Base-by-base conservation (phyloP, 2,797 vertebrate species). In the Tadarida brasiliensis region DNA sequence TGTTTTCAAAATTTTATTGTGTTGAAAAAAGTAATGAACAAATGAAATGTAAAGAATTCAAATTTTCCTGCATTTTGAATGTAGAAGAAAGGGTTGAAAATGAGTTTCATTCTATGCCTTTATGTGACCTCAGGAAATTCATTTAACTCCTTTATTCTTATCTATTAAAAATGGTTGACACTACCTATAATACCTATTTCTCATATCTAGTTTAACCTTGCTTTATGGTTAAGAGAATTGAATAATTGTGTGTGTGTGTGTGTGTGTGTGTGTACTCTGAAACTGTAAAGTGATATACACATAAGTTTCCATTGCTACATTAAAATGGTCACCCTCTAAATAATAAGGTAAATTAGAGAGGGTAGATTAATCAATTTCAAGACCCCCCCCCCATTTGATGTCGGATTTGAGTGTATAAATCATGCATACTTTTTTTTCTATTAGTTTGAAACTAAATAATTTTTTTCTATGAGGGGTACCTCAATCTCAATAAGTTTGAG, bases 1-100 rank as follows among this genome's bases (percentile, higher is more conserved):
- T 63, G 28, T 74, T 33, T 96, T 88, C 44, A 90, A 33, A 49
- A 63, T 87, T 94, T 70, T 82, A 44, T 63, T 84, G 49, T 10
- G 15, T n/a, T 24, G 63, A 86, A 76, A 28, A 87, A 70, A 39
- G 20, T 19, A 94, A 20, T 54, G 17, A 73, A 35, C 2, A 81
- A 88, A 94, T 56, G 44, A 90, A 71, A 81, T 71, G 0, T 59
- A 87, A 68, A 85, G 5, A 96, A 90, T 59, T 78, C 73, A 86
- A 94, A 76, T 28, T 67, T 82, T 57, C 11, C 54, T 95, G 0
- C 44, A 77, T 61, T 77, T 83, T 68, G 35, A 84, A 92, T 65
- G 22, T 26, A 76, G 30, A 83, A 47, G 39, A 77, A 86, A 87
- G 7, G 5, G 11, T 74, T 83, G 20, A 3, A 95, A 76, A 28